phyloP scores from a whole-genome alignment of 2,113 vertebrate genomes.

The Tragelaphus buxtoni region DNA sequence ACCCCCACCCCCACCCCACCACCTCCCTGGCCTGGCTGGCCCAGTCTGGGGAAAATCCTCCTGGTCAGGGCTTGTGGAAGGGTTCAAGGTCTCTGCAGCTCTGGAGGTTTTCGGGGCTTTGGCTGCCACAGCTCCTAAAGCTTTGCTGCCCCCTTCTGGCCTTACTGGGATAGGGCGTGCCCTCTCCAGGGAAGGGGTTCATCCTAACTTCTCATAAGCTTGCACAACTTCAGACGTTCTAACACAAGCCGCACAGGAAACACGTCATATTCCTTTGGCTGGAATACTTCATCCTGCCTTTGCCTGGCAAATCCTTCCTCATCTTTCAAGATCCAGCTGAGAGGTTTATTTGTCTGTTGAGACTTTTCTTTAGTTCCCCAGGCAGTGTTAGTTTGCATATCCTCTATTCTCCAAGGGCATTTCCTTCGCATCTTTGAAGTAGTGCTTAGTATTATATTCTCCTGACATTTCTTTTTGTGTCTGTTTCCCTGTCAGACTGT shows the following conservation, averaged over 20 bases:
- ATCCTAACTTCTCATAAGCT: not conserved
- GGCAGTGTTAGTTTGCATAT: not conserved
- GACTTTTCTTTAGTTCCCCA: not conserved
- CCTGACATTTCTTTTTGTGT: not conserved
- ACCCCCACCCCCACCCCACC: too few relatives aligned
- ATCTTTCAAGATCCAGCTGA: not conserved
- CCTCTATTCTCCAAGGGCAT: not conserved
- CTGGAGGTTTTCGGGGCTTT: not conserved
- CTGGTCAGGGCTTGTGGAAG: not conserved
- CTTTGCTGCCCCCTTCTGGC: slow-evolving; percentile 57
- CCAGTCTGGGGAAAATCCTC: not conserved
- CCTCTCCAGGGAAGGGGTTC: not conserved
- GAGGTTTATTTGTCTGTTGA: not conserved
- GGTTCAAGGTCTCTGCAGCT: too few relatives aligned
- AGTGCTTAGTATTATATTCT: not conserved
- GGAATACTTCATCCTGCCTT: not conserved
- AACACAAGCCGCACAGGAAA: not conserved
- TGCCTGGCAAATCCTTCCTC: not conserved
- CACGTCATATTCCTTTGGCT: not conserved
- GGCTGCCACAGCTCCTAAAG: not conserved
- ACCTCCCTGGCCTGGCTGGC: too few relatives aligned
- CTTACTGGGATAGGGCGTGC: not conserved
- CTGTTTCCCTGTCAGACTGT: not conserved
- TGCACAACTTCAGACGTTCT: not conserved
- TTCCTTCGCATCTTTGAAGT: slow-evolving; percentile 26